These are phyloP conservation scores for Cylindroiulus punctatus DNA, from an alignment of 2,888 invertebrate species.

Conservation along the genomic window DNA sequence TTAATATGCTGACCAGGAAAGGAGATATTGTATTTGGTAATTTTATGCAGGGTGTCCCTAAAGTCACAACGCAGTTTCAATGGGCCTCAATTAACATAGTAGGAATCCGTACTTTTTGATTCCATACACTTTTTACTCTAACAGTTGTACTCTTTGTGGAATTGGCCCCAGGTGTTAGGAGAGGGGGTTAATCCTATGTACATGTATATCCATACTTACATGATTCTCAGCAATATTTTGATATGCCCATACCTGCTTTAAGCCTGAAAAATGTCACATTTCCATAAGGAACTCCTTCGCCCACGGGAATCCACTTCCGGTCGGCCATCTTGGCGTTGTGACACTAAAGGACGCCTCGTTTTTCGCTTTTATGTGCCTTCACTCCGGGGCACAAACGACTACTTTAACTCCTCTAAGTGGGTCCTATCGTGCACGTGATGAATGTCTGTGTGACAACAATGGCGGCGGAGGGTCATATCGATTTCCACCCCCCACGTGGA, in stretches of 20 bases:
- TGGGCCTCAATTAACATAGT: too few species aligned
- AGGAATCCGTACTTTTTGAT: too few species aligned
- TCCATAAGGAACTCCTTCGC: neutral
- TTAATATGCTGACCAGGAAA: too few species aligned
- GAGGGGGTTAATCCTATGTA: too few species aligned
- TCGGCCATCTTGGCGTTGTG: neutral
- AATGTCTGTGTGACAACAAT: slow-evolving; percentile 42
- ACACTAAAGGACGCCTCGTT: too few species aligned
- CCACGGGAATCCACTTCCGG: neutral
- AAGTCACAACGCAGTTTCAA: too few species aligned
- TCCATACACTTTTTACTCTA: too few species aligned
- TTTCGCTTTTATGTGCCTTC: neutral
- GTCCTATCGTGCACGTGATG: slow-evolving; percentile 45
- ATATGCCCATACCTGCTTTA: neutral
- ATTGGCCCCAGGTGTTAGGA: too few species aligned
- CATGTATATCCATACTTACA: too few species aligned
- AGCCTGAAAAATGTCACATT: neutral
- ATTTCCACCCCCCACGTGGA: slow-evolving; percentile 9
- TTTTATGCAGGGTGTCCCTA: too few species aligned
- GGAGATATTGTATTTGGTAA: too few species aligned
- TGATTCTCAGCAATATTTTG: neutral
- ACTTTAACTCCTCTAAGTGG: slow-evolving; percentile 35
- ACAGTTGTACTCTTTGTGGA: too few species aligned
- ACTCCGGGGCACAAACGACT: slow-evolving; percentile 35
- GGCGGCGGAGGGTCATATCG: neutral